Evolutionary conservation across 2,888 invertebrate genomes (phyloP).

Genomic region (Galerucella pusilla): DNA sequence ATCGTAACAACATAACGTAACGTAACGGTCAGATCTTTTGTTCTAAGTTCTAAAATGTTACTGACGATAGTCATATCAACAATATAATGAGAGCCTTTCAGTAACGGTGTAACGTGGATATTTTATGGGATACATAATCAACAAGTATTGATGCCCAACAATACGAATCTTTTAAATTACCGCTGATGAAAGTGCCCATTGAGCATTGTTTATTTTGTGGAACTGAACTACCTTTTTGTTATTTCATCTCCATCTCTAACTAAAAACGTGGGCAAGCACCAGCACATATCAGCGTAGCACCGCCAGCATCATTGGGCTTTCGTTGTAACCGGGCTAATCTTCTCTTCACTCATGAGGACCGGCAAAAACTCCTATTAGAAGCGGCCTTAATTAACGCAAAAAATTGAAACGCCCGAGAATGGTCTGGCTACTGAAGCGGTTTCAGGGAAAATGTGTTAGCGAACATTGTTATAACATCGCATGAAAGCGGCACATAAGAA

Average conservation of each 20-base stretch:
- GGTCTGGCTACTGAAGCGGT: conserved; percentile 29
- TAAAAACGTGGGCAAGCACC: conserved; percentile 25
- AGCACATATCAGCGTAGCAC: conserved; percentile 17
- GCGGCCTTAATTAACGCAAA: conserved; percentile 64
- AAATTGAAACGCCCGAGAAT: conserved; percentile 50
- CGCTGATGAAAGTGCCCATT: background rate
- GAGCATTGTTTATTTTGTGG: background rate
- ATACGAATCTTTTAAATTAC: background rate
- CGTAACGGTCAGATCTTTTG: too few species aligned
- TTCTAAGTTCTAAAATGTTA: too few species aligned
- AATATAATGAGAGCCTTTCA: too few species aligned
- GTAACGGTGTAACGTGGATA: too few species aligned
- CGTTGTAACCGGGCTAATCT: conserved; percentile 55
- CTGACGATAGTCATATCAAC: too few species aligned
- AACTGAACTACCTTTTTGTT: background rate
- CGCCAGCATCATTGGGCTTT: conserved; percentile 21
- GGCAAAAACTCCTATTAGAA: conserved; percentile 64
- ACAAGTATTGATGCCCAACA: background rate
- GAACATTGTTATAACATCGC: conserved; percentile 24
- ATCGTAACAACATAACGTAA: too few species aligned
- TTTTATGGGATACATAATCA: too few species aligned
- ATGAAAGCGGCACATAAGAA: conserved; percentile 17
- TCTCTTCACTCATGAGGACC: conserved; percentile 62
- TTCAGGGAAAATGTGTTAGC: conserved; percentile 18
- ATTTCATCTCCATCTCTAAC: background rate